These are phyloP conservation scores for Aricia agestis DNA, from an alignment of 1,140 invertebrate species.

Conservation along the genomic window DNA sequence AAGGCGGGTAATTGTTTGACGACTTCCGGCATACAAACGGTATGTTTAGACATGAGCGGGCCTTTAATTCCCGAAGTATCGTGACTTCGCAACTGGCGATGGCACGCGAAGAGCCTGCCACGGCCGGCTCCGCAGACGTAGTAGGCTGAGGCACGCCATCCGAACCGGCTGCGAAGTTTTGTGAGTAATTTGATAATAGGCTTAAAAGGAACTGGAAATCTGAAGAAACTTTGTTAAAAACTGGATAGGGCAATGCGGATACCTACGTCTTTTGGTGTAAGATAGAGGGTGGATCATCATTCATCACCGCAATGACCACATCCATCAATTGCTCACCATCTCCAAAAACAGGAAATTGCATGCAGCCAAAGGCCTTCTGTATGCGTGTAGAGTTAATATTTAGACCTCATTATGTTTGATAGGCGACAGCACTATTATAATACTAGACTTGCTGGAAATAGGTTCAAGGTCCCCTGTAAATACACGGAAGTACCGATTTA, in stretches of 20 bases:
- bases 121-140: constrained; percentile 29
- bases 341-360: too few species aligned
- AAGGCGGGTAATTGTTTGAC: background rate
- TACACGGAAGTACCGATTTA: background rate
- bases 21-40: background rate
- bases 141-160: constrained; percentile 56
- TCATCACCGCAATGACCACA: too few species aligned
- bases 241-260: too few species aligned
- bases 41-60: constrained; percentile 20
- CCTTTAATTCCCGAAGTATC: constrained; percentile 47
- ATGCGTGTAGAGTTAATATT: too few species aligned
- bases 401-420: too few species aligned
- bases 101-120: constrained; percentile 54
- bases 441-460: background rate
- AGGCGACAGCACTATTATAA: too few species aligned
- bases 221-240: background rate
- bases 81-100: constrained; percentile 55
- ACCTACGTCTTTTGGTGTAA: too few species aligned
- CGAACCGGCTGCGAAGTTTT: constrained; percentile 49
- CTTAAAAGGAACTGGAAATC: background rate
- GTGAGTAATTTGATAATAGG: constrained; percentile 32
- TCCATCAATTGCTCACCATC: too few species aligned
- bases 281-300: too few species aligned
- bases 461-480: background rate
- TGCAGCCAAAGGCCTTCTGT: too few species aligned